phyloP scores from a whole-genome alignment of 1,140 invertebrate species.

The Drosophila bocki region DNA sequence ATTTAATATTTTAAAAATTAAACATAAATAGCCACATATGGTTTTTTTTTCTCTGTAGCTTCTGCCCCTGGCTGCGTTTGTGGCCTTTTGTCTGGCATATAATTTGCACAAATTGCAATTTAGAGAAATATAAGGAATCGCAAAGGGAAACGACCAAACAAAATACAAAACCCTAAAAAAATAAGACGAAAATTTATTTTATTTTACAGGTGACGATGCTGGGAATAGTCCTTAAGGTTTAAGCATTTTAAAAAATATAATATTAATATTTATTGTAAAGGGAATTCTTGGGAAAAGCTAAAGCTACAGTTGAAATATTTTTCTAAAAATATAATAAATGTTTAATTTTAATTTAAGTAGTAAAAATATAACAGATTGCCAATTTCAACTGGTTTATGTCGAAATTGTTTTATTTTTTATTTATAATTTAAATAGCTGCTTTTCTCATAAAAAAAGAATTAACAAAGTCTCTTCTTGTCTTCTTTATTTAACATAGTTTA shows the following conservation, averaged over 20 bases:
- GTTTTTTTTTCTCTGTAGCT: neutral
- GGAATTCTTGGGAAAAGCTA: too few relatives aligned
- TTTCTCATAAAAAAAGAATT: neutral
- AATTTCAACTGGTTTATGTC: too few relatives aligned
- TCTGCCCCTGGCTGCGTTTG: conserved; percentile 58
- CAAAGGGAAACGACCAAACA: conserved; percentile 12
- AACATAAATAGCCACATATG: too few relatives aligned
- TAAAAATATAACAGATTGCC: too few relatives aligned
- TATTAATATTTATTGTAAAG: too few relatives aligned
- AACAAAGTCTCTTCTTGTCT: neutral
- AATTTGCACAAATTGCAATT: conserved; percentile 82
- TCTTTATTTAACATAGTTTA: neutral
- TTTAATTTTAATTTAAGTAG: too few relatives aligned
- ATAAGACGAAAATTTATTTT: conserved; percentile 33
- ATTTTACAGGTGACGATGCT: conserved; percentile 21
- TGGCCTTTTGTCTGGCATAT: conserved; percentile 75
- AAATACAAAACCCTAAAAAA: conserved; percentile 8
- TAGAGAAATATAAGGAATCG: conserved; percentile 77
- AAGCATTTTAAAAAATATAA: too few relatives aligned
- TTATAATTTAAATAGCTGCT: neutral
- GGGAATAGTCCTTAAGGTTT: neutral
- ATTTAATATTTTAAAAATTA: too few relatives aligned
- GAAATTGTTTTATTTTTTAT: too few relatives aligned
- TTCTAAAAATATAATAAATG: too few relatives aligned
- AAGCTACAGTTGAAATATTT: too few relatives aligned